Evolutionary conservation across 2,888 invertebrate genomes (phyloP).

Genomic region (Pseudococcus longispinus): DNA sequence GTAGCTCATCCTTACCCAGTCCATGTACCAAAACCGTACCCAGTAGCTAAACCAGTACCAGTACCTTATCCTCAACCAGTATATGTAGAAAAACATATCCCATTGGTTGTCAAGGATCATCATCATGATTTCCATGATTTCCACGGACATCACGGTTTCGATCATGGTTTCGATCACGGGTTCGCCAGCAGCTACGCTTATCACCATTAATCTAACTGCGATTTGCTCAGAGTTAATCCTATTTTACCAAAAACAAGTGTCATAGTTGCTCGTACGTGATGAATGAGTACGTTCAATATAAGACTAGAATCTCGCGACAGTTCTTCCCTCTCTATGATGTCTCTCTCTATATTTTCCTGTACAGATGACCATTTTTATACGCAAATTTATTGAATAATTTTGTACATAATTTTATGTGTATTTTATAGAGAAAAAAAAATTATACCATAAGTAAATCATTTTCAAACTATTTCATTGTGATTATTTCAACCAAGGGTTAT

Average conservation of each 20-base stretch:
- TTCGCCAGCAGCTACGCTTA: conserved; percentile 57
- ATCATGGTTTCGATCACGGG: conserved; percentile 57
- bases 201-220: conserved; percentile 37
- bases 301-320: conserved; percentile 18
- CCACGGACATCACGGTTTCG: conserved; percentile 53
- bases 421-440: conserved; percentile 32
- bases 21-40: conserved; percentile 57
- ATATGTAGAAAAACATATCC: conserved; percentile 60
- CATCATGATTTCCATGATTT: conserved; percentile 59
- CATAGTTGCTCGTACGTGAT: not conserved
- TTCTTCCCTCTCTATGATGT: not conserved
- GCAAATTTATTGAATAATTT: conserved; percentile 34
- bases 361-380: conserved; percentile 46
- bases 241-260: conserved; percentile 12
- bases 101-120: conserved; percentile 63
- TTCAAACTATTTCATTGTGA: not conserved
- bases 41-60: conserved; percentile 71
- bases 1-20: conserved; percentile 60
- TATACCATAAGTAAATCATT: not conserved
- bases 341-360: conserved; percentile 28
- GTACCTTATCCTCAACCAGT: conserved; percentile 75
- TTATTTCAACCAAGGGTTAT: not conserved
- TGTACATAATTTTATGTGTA: conserved; percentile 49
- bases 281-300: not conserved
- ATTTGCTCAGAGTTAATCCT: not conserved